Conservation (phyloP, 2,797 vertebrate genomes). For the Emydoidea blandingii region DNA sequence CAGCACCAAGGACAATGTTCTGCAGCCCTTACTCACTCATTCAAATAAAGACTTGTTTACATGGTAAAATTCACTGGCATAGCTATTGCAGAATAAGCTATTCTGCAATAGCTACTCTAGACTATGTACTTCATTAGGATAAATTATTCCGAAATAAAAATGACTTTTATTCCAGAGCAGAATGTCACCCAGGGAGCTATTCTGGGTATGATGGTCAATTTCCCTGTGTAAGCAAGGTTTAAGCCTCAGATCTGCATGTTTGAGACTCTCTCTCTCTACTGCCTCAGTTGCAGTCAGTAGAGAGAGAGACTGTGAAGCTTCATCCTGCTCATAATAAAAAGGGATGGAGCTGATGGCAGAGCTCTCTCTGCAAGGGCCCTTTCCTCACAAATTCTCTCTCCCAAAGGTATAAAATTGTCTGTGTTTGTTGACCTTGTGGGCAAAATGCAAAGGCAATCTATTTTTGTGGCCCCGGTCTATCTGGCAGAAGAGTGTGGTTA, state of each 20-base stretch:
- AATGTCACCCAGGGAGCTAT: not conserved
- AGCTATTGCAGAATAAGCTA: not conserved
- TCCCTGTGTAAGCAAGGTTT: not conserved
- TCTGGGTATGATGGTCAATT: not conserved
- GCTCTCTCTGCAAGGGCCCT: not conserved
- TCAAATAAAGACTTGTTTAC: too few relatives aligned
- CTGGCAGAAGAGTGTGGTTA: constrained; percentile 17
- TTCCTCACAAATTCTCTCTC: constrained; percentile 18
- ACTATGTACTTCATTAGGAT: not conserved
- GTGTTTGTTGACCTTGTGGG: not conserved
- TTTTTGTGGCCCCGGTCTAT: constrained; percentile 26
- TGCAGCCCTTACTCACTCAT: too few relatives aligned
- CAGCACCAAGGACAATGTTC: not conserved
- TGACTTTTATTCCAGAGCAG: not conserved
- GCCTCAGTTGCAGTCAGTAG: too few relatives aligned
- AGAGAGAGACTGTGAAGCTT: not conserved
- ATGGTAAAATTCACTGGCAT: too few relatives aligned
- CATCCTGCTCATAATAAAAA: not conserved
- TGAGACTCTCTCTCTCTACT: not conserved
- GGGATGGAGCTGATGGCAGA: not conserved
- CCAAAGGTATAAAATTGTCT: not conserved
- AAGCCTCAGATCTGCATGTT: not conserved
- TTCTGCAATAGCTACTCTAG: not conserved
- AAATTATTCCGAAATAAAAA: too few relatives aligned
- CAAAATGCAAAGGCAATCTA: constrained; percentile 42